Evolutionary conservation across 2,888 invertebrate species (phyloP).

Genomic region (Lymantria monacha): DNA sequence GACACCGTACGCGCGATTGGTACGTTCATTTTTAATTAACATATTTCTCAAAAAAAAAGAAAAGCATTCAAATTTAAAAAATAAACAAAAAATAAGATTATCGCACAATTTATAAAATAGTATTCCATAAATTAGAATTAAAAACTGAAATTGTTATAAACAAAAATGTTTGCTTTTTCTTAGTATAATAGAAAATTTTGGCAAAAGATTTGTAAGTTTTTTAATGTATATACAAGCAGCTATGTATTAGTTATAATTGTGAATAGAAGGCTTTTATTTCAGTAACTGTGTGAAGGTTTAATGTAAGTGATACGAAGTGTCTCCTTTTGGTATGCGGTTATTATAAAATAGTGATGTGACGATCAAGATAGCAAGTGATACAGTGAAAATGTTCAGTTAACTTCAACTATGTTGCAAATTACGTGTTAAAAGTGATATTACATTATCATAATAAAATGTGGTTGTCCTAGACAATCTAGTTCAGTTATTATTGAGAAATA

Average conservation of each 20-base stretch:
- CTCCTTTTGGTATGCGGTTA: constrained; percentile 46
- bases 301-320: constrained; percentile 47
- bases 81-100: not conserved
- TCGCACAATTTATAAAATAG: not conserved
- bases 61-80: not conserved
- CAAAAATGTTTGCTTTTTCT: not conserved
- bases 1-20: constrained; percentile 71
- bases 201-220: not conserved
- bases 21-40: constrained; percentile 55
- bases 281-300: constrained; percentile 27
- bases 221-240: not conserved
- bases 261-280: constrained; percentile 11
- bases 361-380: constrained; percentile 8
- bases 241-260: not conserved
- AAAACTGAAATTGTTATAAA: not conserved
- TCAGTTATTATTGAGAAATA: constrained; percentile 5
- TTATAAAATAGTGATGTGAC: constrained; percentile 31
- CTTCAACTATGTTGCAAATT: not conserved
- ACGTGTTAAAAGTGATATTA: constrained; percentile 1
- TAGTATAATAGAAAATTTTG: not conserved
- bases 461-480: not conserved
- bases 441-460: not conserved
- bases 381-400: not conserved
- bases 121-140: not conserved
- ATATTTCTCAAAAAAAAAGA: constrained; percentile 8